These are phyloP conservation scores for Muscidifurax raptorellus DNA, from an alignment of 1,140 invertebrate genomes.

Conservation along the genomic window DNA sequence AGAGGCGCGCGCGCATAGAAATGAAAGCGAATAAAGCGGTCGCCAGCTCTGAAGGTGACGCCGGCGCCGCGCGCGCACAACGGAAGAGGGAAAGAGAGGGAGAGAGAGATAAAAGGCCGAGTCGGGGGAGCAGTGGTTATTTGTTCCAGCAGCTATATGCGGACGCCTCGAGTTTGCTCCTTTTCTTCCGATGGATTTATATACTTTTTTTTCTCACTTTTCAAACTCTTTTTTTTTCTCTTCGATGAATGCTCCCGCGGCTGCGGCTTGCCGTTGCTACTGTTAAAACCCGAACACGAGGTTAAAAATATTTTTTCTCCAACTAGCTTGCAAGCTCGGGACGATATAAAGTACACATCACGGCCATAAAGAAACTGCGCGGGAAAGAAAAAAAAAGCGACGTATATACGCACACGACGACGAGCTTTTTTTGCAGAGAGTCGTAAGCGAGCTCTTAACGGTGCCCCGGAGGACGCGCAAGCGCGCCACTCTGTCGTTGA, in stretches of 20 bases:
- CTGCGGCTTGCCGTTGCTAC: neutral
- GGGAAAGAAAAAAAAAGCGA: neutral
- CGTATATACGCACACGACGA: neutral
- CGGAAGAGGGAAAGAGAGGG: too few relatives aligned
- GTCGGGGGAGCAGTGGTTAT: conserved; percentile 23
- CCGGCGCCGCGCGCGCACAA: neutral
- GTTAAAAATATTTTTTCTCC: neutral
- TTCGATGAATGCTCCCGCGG: neutral
- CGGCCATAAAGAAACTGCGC: neutral
- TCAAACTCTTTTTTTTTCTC: conserved; percentile 13
- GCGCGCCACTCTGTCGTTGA: conserved; percentile 57
- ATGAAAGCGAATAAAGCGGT: conserved; percentile 49
- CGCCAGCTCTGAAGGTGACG: conserved; percentile 29
- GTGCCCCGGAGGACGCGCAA: conserved; percentile 53
- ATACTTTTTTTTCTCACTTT: neutral
- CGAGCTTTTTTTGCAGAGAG: conserved; percentile 27
- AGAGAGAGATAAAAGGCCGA: conserved; percentile 29
- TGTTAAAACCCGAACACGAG: neutral
- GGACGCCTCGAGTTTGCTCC: conserved; percentile 4
- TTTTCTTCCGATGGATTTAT: neutral
- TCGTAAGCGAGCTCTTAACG: conserved; percentile 61
- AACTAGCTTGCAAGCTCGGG: neutral
- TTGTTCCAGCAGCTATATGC: conserved; percentile 33
- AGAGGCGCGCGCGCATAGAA: conserved; percentile 32
- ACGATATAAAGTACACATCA: neutral